Conservation (phyloP, 35 echinoderm and acorn worm genomes). For the Lytechinus pictus region DNA sequence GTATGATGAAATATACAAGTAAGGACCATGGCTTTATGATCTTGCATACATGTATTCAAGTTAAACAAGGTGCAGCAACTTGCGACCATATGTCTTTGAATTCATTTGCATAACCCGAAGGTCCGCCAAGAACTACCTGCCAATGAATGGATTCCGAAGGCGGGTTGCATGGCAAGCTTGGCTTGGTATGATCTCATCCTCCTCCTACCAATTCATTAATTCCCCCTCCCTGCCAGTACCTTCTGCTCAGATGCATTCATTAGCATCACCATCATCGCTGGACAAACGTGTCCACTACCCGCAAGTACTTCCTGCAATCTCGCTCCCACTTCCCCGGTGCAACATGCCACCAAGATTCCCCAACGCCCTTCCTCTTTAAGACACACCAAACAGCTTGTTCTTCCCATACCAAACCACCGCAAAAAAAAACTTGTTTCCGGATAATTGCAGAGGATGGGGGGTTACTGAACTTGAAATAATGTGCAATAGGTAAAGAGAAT, state of each 20-base stretch:
- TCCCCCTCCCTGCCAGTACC: background rate
- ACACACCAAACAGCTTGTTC: background rate
- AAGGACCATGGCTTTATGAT: background rate
- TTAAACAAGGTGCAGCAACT: background rate
- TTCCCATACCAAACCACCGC: background rate
- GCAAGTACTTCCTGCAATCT: background rate
- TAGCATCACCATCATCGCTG: slow-evolving; percentile 28
- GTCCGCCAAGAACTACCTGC: background rate
- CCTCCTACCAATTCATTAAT: background rate
- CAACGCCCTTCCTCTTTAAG: background rate
- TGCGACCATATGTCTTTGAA: background rate
- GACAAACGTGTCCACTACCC: slow-evolving; percentile 16
- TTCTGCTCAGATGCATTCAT: slow-evolving; percentile 41
- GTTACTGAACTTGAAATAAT: slow-evolving; percentile 13
- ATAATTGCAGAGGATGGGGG: background rate
- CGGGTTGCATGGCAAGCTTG: slow-evolving; percentile 6
- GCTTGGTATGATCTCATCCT: slow-evolving; percentile 41
- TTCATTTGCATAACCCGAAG: background rate
- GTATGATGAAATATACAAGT: no score
- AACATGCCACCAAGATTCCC: background rate
- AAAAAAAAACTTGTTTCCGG: background rate
- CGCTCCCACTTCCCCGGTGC: no score
- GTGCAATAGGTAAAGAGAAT: background rate
- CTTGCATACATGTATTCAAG: background rate
- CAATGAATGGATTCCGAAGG: background rate